Evolutionary conservation across 2,113 vertebrate species (phyloP).

Genomic region (Brachyhypopomus occidentalis): DNA sequence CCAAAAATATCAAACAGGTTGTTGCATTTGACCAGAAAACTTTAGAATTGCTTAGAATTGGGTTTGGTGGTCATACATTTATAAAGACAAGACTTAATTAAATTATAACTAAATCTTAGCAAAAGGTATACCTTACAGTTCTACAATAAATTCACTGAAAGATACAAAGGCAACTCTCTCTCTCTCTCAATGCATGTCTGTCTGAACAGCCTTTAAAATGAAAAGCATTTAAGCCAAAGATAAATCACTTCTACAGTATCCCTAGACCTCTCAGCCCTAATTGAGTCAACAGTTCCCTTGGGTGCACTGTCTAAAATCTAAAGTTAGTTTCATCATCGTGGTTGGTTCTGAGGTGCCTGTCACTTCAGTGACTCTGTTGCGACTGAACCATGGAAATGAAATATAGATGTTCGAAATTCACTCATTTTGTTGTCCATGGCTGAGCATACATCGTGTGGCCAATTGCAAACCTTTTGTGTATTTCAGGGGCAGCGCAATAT

Average conservation of each 20-base stretch:
- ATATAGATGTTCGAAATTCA: conserved; percentile 11
- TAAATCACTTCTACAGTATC: conserved; percentile 66
- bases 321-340: conserved; percentile 61
- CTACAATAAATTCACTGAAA: no score
- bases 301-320: conserved; percentile 68
- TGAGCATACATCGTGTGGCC: not conserved
- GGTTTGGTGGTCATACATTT: no score
- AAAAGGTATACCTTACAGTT: no score
- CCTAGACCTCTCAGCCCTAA: conserved; percentile 59
- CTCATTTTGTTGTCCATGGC: not conserved
- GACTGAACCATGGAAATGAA: conserved; percentile 36
- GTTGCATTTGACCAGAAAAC: no score
- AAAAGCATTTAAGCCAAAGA: conserved; percentile 61
- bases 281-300: conserved; percentile 66
- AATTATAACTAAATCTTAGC: no score
- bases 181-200: not conserved
- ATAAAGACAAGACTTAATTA: no score
- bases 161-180: not conserved
- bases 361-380: conserved; percentile 59
- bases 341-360: conserved; percentile 42
- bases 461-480: not conserved
- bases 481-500: not conserved
- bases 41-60: no score
- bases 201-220: conserved; percentile 47
- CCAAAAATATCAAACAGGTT: no score